Base-by-base conservation (phyloP, 2,888 invertebrate species). In the Drosophila meridiana region DNA sequence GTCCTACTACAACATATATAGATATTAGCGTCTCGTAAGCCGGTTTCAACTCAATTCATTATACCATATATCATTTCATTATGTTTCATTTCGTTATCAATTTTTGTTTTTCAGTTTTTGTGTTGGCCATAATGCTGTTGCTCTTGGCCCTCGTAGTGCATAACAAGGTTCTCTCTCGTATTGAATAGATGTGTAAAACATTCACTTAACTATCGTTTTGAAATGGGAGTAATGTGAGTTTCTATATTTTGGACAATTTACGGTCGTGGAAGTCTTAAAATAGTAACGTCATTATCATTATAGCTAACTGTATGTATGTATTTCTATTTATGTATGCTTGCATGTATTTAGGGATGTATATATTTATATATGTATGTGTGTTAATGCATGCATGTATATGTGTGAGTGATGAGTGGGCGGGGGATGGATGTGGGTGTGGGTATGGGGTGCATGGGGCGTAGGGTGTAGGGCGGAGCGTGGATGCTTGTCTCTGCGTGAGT, bases 1-100 rank as follows among this genome's bases (percentile, higher is more conserved):
- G 67, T 72, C 79, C 69, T 84, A 87, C 75, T 83, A 82, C 72
- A 85, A 85, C 80, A 85, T 80, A 74, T 83, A 82, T 76, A 80
- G 79, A 86, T 85, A 88, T 86, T 85, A 85, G 85, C 88, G 83
- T 83, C 88, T 86, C 57, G 63, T 78, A 80, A 86, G 86, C 86
- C 82, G 62, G 73, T 66, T 57, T 59, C 38, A 78, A 68, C 50
- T 65, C 43, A 60, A 52, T 68, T 28, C 45, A n/a, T 58, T 28
- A 28, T 50, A 69, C 55, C 36, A 14, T 20, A 43, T 47, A 4
- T 47, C 3, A 28, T 14, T 14, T 13, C 13, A 47, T 28, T 20
- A 20, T 20, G 20, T 20, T 47, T 30, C 47, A 66, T 50, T 59
- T 57, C 26, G 32, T 57, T 64, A 69, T 72, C 52, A 73, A 67